Percentiles rank a stretch among this genome's conserved stretches.
These are phyloP conservation scores for Tenthredo notha DNA, from an alignment of 2,888 invertebrate genomes.

Conservation along the genomic window DNA sequence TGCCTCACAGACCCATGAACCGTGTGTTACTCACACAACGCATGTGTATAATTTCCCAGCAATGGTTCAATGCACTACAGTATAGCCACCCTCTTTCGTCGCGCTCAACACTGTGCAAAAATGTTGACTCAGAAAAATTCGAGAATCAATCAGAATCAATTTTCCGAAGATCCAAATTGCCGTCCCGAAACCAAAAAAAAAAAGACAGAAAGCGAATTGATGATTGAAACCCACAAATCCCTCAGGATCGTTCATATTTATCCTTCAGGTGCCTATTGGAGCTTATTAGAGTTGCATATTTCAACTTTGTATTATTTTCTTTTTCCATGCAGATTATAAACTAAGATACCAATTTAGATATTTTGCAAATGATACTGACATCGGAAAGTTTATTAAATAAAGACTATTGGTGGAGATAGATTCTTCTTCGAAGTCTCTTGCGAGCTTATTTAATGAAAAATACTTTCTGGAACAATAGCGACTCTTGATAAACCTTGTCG, in stretches of 20 bases:
- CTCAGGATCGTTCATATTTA: background rate
- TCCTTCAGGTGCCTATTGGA: background rate
- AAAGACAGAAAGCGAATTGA: background rate
- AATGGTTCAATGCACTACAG: constrained; percentile 27
- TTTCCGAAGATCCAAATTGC: background rate
- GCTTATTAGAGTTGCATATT: no score
- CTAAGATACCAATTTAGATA: background rate
- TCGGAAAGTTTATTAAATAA: background rate
- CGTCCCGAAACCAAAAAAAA: background rate
- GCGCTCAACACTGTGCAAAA: constrained; percentile 1
- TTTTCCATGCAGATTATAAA: background rate
- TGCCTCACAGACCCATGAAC: constrained; percentile 35
- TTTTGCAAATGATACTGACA: background rate
- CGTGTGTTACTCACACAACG: constrained; percentile 44
- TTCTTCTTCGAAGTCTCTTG: background rate
- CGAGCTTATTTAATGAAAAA: background rate
- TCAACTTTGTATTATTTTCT: background rate
- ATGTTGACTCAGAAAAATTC: constrained; percentile 26
- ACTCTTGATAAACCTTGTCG: constrained; percentile 22
- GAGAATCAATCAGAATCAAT: constrained; percentile 13
- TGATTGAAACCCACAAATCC: background rate
- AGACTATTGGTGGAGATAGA: background rate
- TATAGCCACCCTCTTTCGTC: background rate
- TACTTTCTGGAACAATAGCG: background rate
- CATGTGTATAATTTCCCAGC: constrained; percentile 43